These are phyloP conservation scores for Melanogrammus aeglefinus DNA, from an alignment of 2,797 vertebrate genomes.

Conservation along the genomic window DNA sequence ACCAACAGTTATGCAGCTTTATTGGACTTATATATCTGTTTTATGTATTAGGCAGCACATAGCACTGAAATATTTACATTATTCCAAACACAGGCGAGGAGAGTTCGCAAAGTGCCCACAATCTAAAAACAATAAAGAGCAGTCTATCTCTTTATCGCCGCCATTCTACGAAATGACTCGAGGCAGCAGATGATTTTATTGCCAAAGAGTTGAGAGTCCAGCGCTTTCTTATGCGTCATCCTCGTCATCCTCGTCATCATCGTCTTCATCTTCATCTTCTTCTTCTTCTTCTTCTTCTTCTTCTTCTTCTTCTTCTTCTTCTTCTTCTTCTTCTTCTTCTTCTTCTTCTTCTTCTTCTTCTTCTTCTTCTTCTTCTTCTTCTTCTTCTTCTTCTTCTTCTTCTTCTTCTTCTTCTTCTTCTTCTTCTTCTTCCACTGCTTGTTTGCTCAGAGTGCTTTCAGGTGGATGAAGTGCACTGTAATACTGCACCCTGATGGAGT, in stretches of 20 bases:
- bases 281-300: neutral
- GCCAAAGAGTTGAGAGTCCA: constrained; percentile 48
- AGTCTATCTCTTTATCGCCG: constrained; percentile 79
- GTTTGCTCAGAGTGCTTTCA: constrained; percentile 66
- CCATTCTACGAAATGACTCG: constrained; percentile 80
- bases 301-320: neutral
- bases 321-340: neutral
- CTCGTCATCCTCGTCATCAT: neutral
- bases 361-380: neutral
- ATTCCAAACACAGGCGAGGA: constrained; percentile 71
- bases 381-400: neutral
- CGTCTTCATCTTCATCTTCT: neutral
- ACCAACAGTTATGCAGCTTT: constrained; percentile 74
- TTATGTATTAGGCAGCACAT: constrained; percentile 74
- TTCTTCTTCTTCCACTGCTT: constrained; percentile 31
- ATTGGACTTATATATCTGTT: constrained; percentile 81
- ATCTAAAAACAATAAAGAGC: constrained; percentile 82
- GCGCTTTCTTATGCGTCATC: constrained; percentile 36
- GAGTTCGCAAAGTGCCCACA: constrained; percentile 75
- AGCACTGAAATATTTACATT: constrained; percentile 81
- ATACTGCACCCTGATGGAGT: constrained; percentile 58
- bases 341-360: neutral
- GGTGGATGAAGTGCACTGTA: constrained; percentile 73
- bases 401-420: neutral
- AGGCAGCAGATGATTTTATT: constrained; percentile 81